Conservation (phyloP, 2,797 vertebrate species). For the Ceryle rudis region DNA sequence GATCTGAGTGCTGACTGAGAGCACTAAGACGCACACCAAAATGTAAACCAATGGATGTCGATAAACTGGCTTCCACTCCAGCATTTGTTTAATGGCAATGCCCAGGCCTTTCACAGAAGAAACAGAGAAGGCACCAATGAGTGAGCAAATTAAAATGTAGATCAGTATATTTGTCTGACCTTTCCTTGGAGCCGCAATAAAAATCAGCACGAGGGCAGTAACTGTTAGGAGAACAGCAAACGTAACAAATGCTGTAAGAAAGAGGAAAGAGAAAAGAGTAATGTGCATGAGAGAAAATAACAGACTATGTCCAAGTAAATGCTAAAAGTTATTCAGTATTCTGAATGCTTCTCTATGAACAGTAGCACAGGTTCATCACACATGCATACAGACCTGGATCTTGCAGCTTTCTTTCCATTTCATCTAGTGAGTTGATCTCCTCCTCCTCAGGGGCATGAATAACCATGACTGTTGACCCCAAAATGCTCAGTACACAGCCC, state of each 20-base stretch:
- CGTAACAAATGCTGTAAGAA: slow-evolving; percentile 75
- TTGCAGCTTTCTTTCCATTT: slow-evolving; percentile 83
- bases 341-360: background rate
- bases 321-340: background rate
- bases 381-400: slow-evolving; percentile 79
- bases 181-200: slow-evolving; percentile 76
- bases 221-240: slow-evolving; percentile 77
- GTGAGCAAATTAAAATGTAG: slow-evolving; percentile 82
- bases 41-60: slow-evolving; percentile 76
- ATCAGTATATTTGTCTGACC: slow-evolving; percentile 82
- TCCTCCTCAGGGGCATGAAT: slow-evolving; percentile 84
- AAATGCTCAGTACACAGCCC: slow-evolving; percentile 80
- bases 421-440: slow-evolving; percentile 80
- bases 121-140: slow-evolving; percentile 85
- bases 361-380: background rate
- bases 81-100: slow-evolving; percentile 79
- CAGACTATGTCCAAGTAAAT: background rate
- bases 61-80: slow-evolving; percentile 75
- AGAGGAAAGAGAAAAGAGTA: slow-evolving; percentile 7
- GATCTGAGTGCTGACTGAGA: slow-evolving; percentile 81
- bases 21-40: slow-evolving; percentile 67
- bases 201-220: slow-evolving; percentile 76
- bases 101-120: slow-evolving; percentile 85
- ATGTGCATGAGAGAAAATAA: background rate
- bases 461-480: slow-evolving; percentile 84